Base-by-base conservation (phyloP, 2,888 invertebrate genomes). In the Alviniconcha strummeri region DNA sequence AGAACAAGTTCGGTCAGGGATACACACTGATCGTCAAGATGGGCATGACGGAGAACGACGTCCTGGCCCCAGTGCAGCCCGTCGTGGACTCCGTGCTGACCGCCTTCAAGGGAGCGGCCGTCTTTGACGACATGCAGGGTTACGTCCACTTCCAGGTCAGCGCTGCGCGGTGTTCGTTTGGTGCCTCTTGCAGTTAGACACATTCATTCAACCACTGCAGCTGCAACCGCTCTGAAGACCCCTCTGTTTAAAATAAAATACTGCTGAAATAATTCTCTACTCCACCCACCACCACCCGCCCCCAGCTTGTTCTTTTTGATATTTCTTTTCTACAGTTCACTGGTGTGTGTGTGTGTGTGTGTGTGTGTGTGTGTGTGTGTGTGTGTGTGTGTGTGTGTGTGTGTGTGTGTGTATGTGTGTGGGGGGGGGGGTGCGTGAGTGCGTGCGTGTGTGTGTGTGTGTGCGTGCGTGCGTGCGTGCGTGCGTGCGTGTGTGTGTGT, bases 1-100 rank as follows among this genome's bases (percentile, higher is more conserved):
- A 97, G 90, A 95, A 96, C 84, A 95, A 95, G 82, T 96, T 96
- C 92, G 96, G 96, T 5, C 94, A 95, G 81, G 97, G 97, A 69
- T 96, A 95, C 90, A 95, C 96, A 78, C 94, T 96, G 15, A 94
- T 94, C 83, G 90, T 95, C 7, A 84, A 86, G 82, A 83, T 83
- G 83, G 82, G 80, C 17, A 9, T 69, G 13, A 67, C n/a, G 64
- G 57, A 75, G 8, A 17, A 80, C 60, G 85, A 81, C 15, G 52
- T 36, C 8, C n/a, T 71, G 57, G 80, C 87, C 9, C 81, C 87
- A n/a, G 85, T 86, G 17, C 82, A 86, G 9, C 88, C 88, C n/a
- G 84, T 92, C 6, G 85, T 88, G 76, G 79, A 88, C 8, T 94
- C 94, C 64, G 94, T 86, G n/a, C 7, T 54, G 13, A 60, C 81